A percentile compares a stretch with the other conserved stretches of the same genome.
phyloP scores from a whole-genome alignment of 1,140 invertebrate species.

The Dendrolimus kikuchii region DNA sequence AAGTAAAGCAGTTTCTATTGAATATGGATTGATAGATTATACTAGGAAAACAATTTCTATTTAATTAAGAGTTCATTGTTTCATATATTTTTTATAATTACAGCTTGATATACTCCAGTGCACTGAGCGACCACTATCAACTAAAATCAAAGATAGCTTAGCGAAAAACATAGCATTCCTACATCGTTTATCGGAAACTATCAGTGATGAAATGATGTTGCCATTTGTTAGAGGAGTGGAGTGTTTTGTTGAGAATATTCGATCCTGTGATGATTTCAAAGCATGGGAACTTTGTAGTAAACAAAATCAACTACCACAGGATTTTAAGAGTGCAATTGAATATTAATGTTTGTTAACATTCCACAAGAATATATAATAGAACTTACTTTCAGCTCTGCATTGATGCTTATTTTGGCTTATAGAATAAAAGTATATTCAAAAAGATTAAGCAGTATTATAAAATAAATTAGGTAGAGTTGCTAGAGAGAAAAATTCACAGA shows the following conservation, averaged over 20 bases:
- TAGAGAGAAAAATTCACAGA: no score
- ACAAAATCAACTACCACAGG: constrained; percentile 57
- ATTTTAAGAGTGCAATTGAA: constrained; percentile 63
- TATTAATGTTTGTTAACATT: constrained; percentile 50
- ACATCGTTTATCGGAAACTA: constrained; percentile 59
- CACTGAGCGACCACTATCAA: constrained; percentile 54
- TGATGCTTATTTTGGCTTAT: constrained; percentile 9
- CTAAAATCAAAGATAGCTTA: constrained; percentile 57
- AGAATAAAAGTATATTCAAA: background rate
- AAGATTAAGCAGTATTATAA: constrained; percentile 5
- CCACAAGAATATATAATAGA: constrained; percentile 44
- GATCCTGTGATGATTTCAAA: constrained; percentile 63
- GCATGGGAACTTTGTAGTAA: constrained; percentile 66
- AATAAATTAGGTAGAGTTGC: background rate
- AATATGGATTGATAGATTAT: no score
- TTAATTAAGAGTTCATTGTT: background rate
- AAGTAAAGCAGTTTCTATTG: no score
- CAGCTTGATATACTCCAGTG: constrained; percentile 63
- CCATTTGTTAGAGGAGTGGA: constrained; percentile 62
- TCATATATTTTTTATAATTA: constrained; percentile 14
- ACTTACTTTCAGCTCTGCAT: constrained; percentile 29
- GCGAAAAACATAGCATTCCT: constrained; percentile 63
- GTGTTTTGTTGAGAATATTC: constrained; percentile 57
- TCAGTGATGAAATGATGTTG: constrained; percentile 61
- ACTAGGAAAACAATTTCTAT: background rate